Conservation (phyloP, 2,888 invertebrate species). For the Buathra laborator region DNA sequence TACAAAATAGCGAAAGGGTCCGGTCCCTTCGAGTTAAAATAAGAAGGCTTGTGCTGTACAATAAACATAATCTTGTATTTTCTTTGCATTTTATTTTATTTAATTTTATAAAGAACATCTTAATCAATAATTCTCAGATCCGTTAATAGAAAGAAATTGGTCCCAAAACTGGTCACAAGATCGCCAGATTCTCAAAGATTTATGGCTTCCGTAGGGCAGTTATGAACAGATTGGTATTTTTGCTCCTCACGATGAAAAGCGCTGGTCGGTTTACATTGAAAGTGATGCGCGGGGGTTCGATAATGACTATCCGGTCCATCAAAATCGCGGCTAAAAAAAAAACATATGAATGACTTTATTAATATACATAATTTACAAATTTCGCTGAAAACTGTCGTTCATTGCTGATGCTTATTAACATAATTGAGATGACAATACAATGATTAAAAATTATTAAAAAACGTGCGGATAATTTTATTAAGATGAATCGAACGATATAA, state of each 20-base stretch:
- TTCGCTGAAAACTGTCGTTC: not conserved
- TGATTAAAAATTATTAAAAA: too few species aligned
- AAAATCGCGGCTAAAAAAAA: slow-evolving; percentile 5
- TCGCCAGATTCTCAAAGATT: not conserved
- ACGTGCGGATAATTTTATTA: too few species aligned
- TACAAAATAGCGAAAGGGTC: too few species aligned
- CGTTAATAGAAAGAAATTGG: not conserved
- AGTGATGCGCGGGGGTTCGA: slow-evolving; percentile 46
- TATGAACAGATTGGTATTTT: slow-evolving; percentile 65
- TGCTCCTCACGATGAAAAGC: slow-evolving; percentile 66
- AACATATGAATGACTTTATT: not conserved
- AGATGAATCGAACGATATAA: too few species aligned
- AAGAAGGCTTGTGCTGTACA: too few species aligned
- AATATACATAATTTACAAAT: not conserved
- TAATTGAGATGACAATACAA: too few species aligned
- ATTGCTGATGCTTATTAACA: too few species aligned
- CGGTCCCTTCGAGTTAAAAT: too few species aligned
- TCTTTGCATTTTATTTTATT: not conserved
- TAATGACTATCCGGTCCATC: not conserved
- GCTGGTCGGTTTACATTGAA: slow-evolving; percentile 74
- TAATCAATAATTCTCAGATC: not conserved
- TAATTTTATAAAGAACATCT: not conserved
- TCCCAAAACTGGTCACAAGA: not conserved
- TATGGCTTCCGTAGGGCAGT: slow-evolving; percentile 24
- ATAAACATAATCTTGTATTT: too few species aligned